These are phyloP conservation scores for Bradypus variegatus DNA, from an alignment of 2,797 vertebrate species.

Conservation along the genomic window DNA sequence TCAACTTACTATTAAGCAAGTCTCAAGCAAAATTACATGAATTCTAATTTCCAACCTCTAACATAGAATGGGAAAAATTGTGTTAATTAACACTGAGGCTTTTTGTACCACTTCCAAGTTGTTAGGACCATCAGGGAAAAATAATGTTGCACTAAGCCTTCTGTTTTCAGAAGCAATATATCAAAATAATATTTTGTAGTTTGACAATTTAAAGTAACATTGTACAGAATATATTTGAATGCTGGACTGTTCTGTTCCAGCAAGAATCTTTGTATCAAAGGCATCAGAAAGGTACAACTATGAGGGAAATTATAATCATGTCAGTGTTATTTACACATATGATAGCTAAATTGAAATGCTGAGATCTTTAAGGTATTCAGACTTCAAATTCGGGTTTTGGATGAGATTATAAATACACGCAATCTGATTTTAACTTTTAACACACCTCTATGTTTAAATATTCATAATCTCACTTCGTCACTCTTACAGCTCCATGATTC, in stretches of 20 bases:
- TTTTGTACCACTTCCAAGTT: constrained; percentile 35
- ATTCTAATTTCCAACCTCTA: constrained; percentile 28
- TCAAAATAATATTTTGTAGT: constrained; percentile 40
- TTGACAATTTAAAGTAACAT: constrained; percentile 38
- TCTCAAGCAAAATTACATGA: constrained; percentile 29
- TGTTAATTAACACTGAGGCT: constrained; percentile 19
- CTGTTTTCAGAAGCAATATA: constrained; percentile 22
- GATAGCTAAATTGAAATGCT: constrained; percentile 41
- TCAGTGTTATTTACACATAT: constrained; percentile 51
- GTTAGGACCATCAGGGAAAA: constrained; percentile 31
- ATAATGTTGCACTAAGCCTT: constrained; percentile 40
- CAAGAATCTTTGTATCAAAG: constrained; percentile 36
- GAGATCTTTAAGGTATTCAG: constrained; percentile 34
- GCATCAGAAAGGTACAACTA: constrained; percentile 17
- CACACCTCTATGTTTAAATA: not conserved
- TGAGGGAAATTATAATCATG: constrained; percentile 35
- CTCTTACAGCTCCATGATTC: constrained; percentile 14
- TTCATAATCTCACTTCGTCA: constrained; percentile 23
- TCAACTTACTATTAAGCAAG: constrained; percentile 20
- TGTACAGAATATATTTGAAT: not conserved
- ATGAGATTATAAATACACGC: not conserved
- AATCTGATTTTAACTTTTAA: constrained; percentile 35
- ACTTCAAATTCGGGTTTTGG: constrained; percentile 48
- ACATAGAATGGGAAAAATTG: not conserved
- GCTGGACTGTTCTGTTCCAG: constrained; percentile 12